phyloP scores from a whole-genome alignment of 1,140 invertebrate species.

The Paramacrobiotus metropolitanus region DNA sequence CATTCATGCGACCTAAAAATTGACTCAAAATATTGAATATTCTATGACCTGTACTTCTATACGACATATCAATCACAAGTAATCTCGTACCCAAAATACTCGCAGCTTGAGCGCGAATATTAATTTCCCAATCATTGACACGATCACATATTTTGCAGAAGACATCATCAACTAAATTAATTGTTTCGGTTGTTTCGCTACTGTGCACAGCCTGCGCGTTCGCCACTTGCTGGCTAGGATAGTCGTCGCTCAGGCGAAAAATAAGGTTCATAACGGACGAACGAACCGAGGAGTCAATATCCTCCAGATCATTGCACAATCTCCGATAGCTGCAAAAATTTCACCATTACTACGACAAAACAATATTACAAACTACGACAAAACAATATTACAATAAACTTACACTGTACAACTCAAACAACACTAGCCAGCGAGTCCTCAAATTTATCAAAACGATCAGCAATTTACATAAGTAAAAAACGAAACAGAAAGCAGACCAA shows the following conservation, averaged over 20 bases:
- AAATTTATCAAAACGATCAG: too few relatives aligned
- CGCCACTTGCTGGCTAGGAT: background rate
- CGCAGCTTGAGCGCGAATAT: conserved; percentile 26
- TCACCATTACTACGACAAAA: background rate
- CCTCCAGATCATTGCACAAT: background rate
- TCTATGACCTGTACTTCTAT: too few relatives aligned
- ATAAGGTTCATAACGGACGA: background rate
- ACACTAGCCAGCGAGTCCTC: background rate
- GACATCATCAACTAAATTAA: conserved; percentile 72
- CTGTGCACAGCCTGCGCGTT: background rate
- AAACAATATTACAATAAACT: background rate
- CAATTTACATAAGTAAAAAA: background rate
- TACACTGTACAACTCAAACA: background rate
- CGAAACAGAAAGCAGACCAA: background rate
- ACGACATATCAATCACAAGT: too few relatives aligned
- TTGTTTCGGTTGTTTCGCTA: conserved; percentile 20
- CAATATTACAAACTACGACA: background rate
- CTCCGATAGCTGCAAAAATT: background rate
- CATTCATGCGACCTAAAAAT: conserved; percentile 63
- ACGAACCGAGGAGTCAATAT: background rate
- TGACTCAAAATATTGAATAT: too few relatives aligned
- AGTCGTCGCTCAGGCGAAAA: background rate
- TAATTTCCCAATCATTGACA: conserved; percentile 38
- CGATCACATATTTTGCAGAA: conserved; percentile 83
- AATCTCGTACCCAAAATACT: too few relatives aligned